Percentiles rank a stretch among this genome's conserved stretches.
Conservation (phyloP, 2,797 vertebrate genomes). For the Mastacembelus armatus region DNA sequence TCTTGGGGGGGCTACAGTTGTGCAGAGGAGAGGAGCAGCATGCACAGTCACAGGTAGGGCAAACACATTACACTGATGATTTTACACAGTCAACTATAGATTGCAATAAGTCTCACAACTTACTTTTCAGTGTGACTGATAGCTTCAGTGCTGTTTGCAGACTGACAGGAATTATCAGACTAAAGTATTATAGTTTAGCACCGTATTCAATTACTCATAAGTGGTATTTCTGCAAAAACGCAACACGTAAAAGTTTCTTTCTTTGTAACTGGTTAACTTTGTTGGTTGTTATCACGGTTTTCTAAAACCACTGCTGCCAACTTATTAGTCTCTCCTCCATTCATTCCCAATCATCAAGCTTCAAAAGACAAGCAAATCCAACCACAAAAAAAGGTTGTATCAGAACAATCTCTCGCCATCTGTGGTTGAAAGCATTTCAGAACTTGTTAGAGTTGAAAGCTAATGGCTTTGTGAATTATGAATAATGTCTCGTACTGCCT, state of each 20-base stretch:
- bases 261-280: conserved; percentile 12
- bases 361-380: conserved; percentile 52
- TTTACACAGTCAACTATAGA: neutral
- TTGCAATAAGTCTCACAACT: conserved; percentile 2
- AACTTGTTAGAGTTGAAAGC: conserved; percentile 64
- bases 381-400: conserved; percentile 36
- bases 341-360: conserved; percentile 53
- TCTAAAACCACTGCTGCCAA: conserved; percentile 41
- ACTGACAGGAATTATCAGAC: neutral
- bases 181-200: neutral
- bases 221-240: neutral
- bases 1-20: conserved; percentile 67
- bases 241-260: conserved; percentile 11
- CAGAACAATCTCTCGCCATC: conserved; percentile 34
- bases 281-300: conserved; percentile 28
- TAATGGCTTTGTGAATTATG: conserved; percentile 76
- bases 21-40: conserved; percentile 72
- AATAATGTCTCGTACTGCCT: conserved; percentile 62
- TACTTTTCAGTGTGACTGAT: too few species aligned
- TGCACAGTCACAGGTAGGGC: conserved; percentile 75
- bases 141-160: conserved; percentile 2
- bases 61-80: conserved; percentile 5
- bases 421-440: conserved; percentile 64
- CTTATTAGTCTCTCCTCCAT: conserved; percentile 37
- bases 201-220: conserved; percentile 5